Percentiles rank a stretch among this genome's conserved stretches.
Evolutionary conservation across 1,140 invertebrate species (phyloP).

Genomic region (Oryzaephilus surinamensis): DNA sequence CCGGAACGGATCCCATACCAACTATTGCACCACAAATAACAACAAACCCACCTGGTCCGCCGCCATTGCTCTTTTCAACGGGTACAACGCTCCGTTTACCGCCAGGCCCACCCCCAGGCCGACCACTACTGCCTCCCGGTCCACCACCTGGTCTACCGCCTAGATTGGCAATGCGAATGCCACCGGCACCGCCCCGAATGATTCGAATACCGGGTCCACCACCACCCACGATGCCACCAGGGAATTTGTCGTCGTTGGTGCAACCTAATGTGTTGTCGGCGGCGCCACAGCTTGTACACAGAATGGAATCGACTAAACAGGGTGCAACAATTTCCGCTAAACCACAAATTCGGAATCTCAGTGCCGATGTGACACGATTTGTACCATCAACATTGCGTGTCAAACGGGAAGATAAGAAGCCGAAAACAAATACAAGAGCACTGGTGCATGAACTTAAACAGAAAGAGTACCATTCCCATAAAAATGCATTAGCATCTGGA

Average conservation of each 20-base stretch:
- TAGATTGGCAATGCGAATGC: conserved; percentile 36
- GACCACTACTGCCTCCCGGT: conserved; percentile 50
- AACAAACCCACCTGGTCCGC: conserved; percentile 36
- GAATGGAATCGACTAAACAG: conserved; percentile 35
- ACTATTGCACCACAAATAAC: conserved; percentile 11
- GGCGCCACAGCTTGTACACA: conserved; percentile 67
- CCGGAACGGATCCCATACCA: conserved; percentile 24
- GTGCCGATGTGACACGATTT: conserved; percentile 90
- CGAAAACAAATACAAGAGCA: conserved; percentile 31
- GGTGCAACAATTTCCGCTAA: conserved; percentile 84
- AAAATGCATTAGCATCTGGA: conserved; percentile 28
- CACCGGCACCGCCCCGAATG: conserved; percentile 40
- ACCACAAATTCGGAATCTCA: conserved; percentile 88
- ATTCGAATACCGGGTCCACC: conserved; percentile 43
- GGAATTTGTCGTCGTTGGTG: conserved; percentile 12
- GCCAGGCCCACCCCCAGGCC: conserved; percentile 52
- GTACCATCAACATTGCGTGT: conserved; percentile 84
- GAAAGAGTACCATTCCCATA: conserved; percentile 31
- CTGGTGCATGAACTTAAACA: conserved; percentile 34
- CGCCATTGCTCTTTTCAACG: conserved; percentile 43
- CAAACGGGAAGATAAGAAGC: conserved; percentile 68
- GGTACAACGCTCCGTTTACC: conserved; percentile 40
- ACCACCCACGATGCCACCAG: conserved; percentile 28
- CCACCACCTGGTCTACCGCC: conserved; percentile 55
- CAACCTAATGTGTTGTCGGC: conserved; percentile 67